phyloP scores from a whole-genome alignment of 2,888 invertebrate species.

The Chloroclysta siterata region DNA sequence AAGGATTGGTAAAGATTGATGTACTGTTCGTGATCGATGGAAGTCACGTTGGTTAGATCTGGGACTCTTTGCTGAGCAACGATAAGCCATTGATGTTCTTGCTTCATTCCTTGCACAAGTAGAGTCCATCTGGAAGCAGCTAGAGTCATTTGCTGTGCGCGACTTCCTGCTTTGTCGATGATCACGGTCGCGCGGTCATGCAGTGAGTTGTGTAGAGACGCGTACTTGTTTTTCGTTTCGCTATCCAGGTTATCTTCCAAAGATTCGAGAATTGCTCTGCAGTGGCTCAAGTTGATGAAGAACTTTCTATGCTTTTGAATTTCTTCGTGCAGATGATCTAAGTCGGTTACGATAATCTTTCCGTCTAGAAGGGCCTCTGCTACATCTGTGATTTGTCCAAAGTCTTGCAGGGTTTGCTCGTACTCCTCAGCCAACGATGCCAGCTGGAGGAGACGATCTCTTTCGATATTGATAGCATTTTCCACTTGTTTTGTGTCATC shows the following conservation, averaged over 20 bases:
- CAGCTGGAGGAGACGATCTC: conserved; percentile 90
- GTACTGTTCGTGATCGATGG: conserved; percentile 93
- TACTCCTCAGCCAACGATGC: conserved; percentile 93
- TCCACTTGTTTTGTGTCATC: conserved; percentile 89
- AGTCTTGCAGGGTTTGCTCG: conserved; percentile 94
- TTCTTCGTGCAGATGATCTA: conserved; percentile 94
- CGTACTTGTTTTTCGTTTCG: conserved; percentile 90
- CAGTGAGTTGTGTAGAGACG: conserved; percentile 89
- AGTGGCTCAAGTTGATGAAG: conserved; percentile 94
- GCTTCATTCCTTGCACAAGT: conserved; percentile 92
- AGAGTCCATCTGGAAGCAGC: conserved; percentile 94
- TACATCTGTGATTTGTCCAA: conserved; percentile 92
- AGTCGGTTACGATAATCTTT: conserved; percentile 89
- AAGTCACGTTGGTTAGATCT: conserved; percentile 91
- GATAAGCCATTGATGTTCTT: conserved; percentile 92
- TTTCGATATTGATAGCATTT: conserved; percentile 88
- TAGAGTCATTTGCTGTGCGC: conserved; percentile 93
- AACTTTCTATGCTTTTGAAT: conserved; percentile 95
- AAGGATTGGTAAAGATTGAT: conserved; percentile 93
- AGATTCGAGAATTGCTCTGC: conserved; percentile 93
- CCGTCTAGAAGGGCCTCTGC: conserved; percentile 92
- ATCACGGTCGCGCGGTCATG: conserved; percentile 91
- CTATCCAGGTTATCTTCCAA: conserved; percentile 92
- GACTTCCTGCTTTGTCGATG: conserved; percentile 91
- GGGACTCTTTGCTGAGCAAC: conserved; percentile 94